phyloP scores from a whole-genome alignment of 1,140 invertebrate species.

The Zelostemma sp. region DNA sequence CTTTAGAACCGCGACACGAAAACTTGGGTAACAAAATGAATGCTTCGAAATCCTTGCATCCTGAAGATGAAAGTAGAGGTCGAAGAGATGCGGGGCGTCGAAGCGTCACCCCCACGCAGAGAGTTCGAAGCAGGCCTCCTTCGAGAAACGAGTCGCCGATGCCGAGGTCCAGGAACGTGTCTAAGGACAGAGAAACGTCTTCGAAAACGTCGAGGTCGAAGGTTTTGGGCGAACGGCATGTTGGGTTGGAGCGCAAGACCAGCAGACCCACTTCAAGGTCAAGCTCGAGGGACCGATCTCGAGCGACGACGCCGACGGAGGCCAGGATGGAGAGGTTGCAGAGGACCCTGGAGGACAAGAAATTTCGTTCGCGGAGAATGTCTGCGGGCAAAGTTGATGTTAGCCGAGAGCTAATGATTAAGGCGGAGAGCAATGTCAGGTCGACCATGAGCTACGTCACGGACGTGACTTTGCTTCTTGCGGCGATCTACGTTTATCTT shows the following conservation, averaged over 20 bases:
- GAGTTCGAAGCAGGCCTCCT: constrained; percentile 16
- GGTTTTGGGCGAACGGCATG: background rate
- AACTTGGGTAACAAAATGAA: background rate
- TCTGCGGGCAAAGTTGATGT: constrained; percentile 7
- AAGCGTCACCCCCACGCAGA: constrained; percentile 29
- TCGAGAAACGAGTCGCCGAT: constrained; percentile 51
- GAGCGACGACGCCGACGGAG: constrained; percentile 35
- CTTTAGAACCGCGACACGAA: background rate
- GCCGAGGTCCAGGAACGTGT: constrained; percentile 51
- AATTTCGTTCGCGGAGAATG: constrained; percentile 26
- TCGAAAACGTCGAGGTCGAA: constrained; percentile 32
- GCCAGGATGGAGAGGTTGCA: constrained; percentile 53
- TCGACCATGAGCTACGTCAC: constrained; percentile 77
- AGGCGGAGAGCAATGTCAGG: constrained; percentile 76
- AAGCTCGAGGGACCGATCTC: constrained; percentile 54
- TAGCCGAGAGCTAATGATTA: constrained; percentile 52
- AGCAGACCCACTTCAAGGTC: constrained; percentile 50
- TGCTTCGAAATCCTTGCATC: background rate
- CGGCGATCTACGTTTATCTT: constrained; percentile 78
- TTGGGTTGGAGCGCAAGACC: constrained; percentile 6
- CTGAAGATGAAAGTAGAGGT: constrained; percentile 4
- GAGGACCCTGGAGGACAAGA: constrained; percentile 43
- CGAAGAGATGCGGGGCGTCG: constrained; percentile 27
- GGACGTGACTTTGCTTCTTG: constrained; percentile 77
- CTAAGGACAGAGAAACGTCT: constrained; percentile 39